phyloP scores from a whole-genome alignment of 2,888 invertebrate species.

The Pristionchus arcanus region DNA sequence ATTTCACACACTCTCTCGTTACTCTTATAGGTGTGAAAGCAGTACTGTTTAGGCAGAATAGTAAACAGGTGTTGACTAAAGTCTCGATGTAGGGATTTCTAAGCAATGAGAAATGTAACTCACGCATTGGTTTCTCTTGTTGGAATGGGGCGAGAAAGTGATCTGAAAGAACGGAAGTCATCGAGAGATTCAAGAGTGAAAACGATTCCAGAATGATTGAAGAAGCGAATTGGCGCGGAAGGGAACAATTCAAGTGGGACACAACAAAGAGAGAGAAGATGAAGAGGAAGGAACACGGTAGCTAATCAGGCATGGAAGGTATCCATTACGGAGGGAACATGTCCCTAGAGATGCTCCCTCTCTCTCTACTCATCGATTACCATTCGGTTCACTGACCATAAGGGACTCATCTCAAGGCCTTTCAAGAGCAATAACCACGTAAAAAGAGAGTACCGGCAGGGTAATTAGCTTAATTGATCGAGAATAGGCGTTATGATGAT shows the following conservation, averaged over 20 bases:
- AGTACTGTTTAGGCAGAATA: too few relatives aligned
- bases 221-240: background rate
- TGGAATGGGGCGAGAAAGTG: background rate
- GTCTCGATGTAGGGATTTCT: background rate
- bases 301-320: slow-evolving; percentile 29
- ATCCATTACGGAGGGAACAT: slow-evolving; percentile 18
- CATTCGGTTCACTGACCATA: slow-evolving; percentile 46
- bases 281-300: background rate
- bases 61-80: too few relatives aligned
- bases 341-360: background rate
- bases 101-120: background rate
- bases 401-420: slow-evolving; percentile 31
- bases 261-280: background rate
- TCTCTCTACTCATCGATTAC: slow-evolving; percentile 30
- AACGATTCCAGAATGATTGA: background rate
- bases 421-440: background rate
- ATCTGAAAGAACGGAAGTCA: background rate
- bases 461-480: background rate
- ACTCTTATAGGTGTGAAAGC: background rate
- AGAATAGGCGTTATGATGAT: too few relatives aligned
- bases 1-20: too few relatives aligned
- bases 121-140: background rate
- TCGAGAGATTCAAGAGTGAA: background rate
- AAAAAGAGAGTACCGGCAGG: background rate
- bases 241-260: background rate